phyloP scores from a whole-genome alignment of 2,888 invertebrate species.

The Anodontia alba region DNA sequence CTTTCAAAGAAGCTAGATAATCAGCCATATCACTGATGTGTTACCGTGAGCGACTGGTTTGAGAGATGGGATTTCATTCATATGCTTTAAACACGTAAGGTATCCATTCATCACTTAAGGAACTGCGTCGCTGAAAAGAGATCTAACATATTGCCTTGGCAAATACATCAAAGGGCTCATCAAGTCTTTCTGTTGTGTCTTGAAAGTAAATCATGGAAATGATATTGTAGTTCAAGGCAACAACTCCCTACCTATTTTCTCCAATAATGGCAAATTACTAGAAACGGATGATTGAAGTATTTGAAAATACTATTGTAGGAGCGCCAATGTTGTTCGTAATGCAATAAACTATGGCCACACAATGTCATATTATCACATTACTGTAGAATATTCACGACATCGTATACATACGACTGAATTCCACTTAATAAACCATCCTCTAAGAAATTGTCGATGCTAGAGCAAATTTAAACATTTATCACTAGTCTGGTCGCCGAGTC shows the following conservation, averaged over 20 bases:
- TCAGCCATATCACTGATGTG: not conserved
- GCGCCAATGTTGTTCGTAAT: not conserved
- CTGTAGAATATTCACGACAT: not conserved
- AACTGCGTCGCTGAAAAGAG: not conserved
- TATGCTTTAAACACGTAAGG: not conserved
- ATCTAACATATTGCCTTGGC: not conserved
- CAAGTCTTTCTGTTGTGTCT: not conserved
- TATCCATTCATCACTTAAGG: conserved; percentile 5
- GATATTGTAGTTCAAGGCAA: not conserved
- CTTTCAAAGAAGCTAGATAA: not conserved
- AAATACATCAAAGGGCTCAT: not conserved
- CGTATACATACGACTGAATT: not conserved
- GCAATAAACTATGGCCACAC: not conserved
- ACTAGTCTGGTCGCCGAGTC: no score
- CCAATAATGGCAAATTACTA: conserved; percentile 10
- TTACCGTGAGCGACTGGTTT: not conserved
- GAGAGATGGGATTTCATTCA: no score
- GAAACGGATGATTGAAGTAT: not conserved
- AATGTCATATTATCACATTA: not conserved
- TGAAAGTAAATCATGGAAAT: not conserved
- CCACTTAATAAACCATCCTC: not conserved
- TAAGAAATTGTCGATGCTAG: not conserved
- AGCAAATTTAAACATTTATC: no score
- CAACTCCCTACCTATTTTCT: not conserved
- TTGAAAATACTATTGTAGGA: not conserved